Evolutionary conservation across 2,797 vertebrate genomes (phyloP), one percentile per base, ranked within the genome.

Genomic region (Poecilia picta): DNA sequence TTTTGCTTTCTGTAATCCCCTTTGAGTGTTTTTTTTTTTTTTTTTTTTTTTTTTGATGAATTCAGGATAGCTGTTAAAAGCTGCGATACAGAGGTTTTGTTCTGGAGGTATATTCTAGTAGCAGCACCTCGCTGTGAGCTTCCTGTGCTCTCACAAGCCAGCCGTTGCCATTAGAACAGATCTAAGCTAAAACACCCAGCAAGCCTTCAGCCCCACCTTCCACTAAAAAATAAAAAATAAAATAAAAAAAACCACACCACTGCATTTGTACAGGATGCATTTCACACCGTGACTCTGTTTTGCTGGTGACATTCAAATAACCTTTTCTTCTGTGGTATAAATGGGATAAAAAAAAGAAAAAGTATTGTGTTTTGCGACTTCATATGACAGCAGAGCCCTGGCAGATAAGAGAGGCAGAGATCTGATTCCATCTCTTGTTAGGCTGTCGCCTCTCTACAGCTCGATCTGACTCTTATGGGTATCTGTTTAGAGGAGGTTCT

Each of bases 281-380:
- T 91, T 68, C 75, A 18, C 86, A 85, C 77, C 86, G 80, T 76
- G 75, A 75, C 83, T 90, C 84, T 94, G 94, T 90, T 95, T 91
- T 92, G 85, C 88, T 36, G 47, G 90, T 94, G 94, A 95, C 94
- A 95, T 95, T 96, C 93, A 95, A 90, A 94, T 94, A 94, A 94
- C 95, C 93, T 95, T 95, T 71, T 94, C 76, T 89, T 91, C 89
- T 91, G 83, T 88, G 89, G 89, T 83, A 91, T 91, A 88, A 89
- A 93, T 85, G 91, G 80, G 84, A 90, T 25, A 91, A 89, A 90
- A 92, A 90, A 89, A 93, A 90, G 89, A 91, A 91, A 92, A 90
- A 91, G 87, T 88, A 89, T 88, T 90, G 84, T 91, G 87, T 88
- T 83, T 78, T 82, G 85, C 75, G 75, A 89, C 83, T 90, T 91